phyloP scores from a whole-genome alignment of 2,113 vertebrate species.

The Phalacrocorax aristotelis region DNA sequence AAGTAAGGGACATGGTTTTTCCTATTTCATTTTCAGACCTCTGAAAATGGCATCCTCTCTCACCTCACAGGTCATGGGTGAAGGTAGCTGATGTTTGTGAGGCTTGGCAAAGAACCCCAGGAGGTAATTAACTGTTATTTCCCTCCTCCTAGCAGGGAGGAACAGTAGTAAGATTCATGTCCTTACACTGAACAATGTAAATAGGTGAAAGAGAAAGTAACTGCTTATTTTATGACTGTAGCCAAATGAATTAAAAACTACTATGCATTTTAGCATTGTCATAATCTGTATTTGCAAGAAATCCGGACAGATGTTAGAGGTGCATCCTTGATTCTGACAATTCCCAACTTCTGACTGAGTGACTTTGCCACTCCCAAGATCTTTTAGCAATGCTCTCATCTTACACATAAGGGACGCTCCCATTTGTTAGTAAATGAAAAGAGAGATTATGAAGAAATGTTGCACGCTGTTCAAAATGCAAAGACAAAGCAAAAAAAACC shows the following conservation, averaged over 20 bases:
- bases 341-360: neutral
- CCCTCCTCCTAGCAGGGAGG: neutral
- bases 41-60: neutral
- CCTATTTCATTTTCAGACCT: neutral
- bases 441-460: neutral
- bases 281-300: neutral
- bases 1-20: neutral
- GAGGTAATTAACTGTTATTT: neutral
- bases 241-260: neutral
- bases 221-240: neutral
- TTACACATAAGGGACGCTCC: neutral
- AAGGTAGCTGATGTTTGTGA: neutral
- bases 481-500: neutral
- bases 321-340: neutral
- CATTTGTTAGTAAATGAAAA: neutral
- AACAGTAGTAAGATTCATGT: neutral
- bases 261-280: neutral
- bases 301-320: neutral
- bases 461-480: neutral
- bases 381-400: neutral
- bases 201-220: neutral
- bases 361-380: neutral
- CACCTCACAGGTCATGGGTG: neutral
- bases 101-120: neutral
- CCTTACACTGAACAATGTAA: neutral